Conservation (phyloP, 1,140 invertebrate species). For the Nasonia vitripennis region DNA sequence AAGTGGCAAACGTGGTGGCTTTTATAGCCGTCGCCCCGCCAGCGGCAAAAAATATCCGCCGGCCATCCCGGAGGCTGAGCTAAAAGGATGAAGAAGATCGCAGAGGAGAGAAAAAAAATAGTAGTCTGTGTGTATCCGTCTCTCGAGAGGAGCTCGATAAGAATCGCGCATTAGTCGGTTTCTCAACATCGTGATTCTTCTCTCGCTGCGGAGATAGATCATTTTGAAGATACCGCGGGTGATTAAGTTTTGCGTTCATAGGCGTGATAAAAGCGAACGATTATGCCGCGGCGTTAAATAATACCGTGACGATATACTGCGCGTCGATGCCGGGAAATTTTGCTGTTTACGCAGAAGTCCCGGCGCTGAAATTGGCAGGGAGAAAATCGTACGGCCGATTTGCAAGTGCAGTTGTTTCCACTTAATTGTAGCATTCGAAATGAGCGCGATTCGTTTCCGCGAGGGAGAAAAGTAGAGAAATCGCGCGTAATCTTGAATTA, state of each 20-base stretch:
- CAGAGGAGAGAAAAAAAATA: background rate
- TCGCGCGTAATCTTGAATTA: background rate
- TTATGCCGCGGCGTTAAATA: conserved; percentile 24
- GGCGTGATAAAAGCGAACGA: conserved; percentile 28
- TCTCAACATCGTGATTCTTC: conserved; percentile 17
- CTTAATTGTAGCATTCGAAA: conserved; percentile 24
- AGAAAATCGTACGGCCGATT: background rate
- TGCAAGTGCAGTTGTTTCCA: background rate
- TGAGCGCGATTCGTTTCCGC: conserved; percentile 8
- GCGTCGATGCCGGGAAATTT: conserved; percentile 26
- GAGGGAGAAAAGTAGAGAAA: conserved; percentile 10
- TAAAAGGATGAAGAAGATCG: conserved; percentile 29
- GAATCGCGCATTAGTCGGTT: conserved; percentile 20
- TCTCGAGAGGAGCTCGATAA: conserved; percentile 31
- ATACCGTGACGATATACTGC: conserved; percentile 14
- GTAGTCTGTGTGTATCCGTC: conserved; percentile 11
- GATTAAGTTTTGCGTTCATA: conserved; percentile 32
- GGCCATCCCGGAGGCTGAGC: conserved; percentile 38
- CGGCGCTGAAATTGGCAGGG: background rate
- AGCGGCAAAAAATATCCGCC: conserved; percentile 6
- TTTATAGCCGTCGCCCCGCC: conserved; percentile 32
- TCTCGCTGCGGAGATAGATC: conserved; percentile 19
- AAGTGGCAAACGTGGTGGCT: conserved; percentile 19
- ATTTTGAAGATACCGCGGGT: conserved; percentile 29
- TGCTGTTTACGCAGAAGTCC: conserved; percentile 35